Conservation (phyloP, 2,888 invertebrate species). For the Rhamphomyia laevipes region DNA sequence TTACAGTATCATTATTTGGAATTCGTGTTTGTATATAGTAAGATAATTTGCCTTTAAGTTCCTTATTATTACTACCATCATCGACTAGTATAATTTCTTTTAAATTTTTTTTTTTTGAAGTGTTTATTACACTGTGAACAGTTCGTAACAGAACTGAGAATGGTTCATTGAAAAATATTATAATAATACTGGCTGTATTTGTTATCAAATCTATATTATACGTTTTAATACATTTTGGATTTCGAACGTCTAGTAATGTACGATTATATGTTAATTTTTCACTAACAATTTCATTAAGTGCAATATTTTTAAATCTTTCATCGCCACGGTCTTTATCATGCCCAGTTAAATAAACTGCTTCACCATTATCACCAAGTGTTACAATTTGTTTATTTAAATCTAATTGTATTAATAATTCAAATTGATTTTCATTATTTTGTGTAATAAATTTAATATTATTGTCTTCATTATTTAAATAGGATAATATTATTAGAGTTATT, state of each 20-base stretch:
- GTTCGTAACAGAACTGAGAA: slow-evolving; percentile 71
- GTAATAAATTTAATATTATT: too few species aligned
- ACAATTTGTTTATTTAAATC: slow-evolving; percentile 56
- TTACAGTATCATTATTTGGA: slow-evolving; percentile 20
- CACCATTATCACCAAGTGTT: slow-evolving; percentile 61
- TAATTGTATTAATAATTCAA: slow-evolving; percentile 39
- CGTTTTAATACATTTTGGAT: slow-evolving; percentile 25
- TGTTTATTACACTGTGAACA: slow-evolving; percentile 60
- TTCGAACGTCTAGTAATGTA: slow-evolving; percentile 39
- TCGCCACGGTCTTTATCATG: slow-evolving; percentile 54
- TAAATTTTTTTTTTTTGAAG: slow-evolving; percentile 49
- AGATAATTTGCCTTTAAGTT: slow-evolving; percentile 60
- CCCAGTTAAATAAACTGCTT: slow-evolving; percentile 53
- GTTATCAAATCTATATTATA: slow-evolving; percentile 32
- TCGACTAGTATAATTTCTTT: slow-evolving; percentile 93
- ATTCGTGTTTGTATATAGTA: slow-evolving; percentile 67
- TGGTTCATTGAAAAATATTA: slow-evolving; percentile 85
- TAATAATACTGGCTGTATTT: slow-evolving; percentile 62
- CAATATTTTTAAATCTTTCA: slow-evolving; percentile 64
- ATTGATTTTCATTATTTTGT: slow-evolving; percentile 17
- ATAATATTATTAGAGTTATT: too few species aligned
- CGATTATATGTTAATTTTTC: slow-evolving; percentile 79
- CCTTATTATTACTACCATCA: slow-evolving; percentile 74
- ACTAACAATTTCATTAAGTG: slow-evolving; percentile 79
- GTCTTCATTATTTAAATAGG: too few species aligned